Percentiles rank a stretch among this genome's conserved stretches.
Evolutionary conservation across 1,140 invertebrate species (phyloP).

Genomic region (Drosophila carrolli): DNA sequence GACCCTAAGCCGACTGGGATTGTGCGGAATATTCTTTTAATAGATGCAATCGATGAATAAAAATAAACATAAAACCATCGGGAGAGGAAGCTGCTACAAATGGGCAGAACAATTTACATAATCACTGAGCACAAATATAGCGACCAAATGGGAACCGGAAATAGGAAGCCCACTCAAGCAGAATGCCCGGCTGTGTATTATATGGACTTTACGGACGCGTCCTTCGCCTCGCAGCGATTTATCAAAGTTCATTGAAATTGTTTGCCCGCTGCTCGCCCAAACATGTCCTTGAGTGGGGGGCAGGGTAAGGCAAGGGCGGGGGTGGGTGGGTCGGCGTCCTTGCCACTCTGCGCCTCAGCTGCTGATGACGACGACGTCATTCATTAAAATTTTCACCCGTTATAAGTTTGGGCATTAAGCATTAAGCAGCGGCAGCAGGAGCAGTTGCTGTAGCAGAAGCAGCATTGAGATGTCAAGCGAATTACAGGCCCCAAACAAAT

Average conservation of each 20-base stretch:
- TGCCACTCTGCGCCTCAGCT: conserved; percentile 26
- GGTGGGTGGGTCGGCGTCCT: conserved; percentile 21
- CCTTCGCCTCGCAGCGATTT: conserved; percentile 62
- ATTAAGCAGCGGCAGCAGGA: conserved; percentile 42
- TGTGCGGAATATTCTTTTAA: conserved; percentile 42
- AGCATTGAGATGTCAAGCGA: conserved; percentile 77
- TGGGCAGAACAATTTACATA: conserved; percentile 65
- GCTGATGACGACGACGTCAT: conserved; percentile 75
- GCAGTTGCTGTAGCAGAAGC: not conserved
- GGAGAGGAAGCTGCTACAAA: conserved; percentile 45
- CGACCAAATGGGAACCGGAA: conserved; percentile 67
- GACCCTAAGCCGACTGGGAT: conserved; percentile 14
- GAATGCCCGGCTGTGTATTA: conserved; percentile 56
- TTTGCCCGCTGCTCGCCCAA: conserved; percentile 33
- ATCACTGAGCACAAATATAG: conserved; percentile 73
- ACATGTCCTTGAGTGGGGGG: conserved; percentile 59
- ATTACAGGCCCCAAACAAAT: conserved; percentile 74
- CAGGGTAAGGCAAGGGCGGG: no score
- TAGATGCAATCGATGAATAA: conserved; percentile 55
- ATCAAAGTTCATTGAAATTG: conserved; percentile 82
- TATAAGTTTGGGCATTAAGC: conserved; percentile 77
- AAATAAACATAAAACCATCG: conserved; percentile 45
- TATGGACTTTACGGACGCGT: conserved; percentile 29
- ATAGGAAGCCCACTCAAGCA: conserved; percentile 67
- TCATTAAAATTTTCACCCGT: conserved; percentile 79